Evolutionary conservation across 2,888 invertebrate species (phyloP).

Genomic region (Nemurella pictetii): DNA sequence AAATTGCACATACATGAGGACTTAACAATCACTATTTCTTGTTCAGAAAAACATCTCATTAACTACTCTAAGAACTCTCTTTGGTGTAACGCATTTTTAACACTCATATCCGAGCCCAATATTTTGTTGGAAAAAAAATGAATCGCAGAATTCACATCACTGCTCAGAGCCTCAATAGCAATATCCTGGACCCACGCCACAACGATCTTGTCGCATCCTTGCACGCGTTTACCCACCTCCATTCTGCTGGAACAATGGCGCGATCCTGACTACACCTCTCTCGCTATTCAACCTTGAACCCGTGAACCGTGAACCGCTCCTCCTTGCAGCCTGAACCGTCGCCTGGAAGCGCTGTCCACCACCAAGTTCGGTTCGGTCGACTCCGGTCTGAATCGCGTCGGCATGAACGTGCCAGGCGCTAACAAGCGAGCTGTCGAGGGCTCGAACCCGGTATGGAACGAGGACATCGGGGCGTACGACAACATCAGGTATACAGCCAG

Average conservation of each 20-base stretch:
- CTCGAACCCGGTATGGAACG: constrained; percentile 71
- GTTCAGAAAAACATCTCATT: too few relatives aligned
- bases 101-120: background rate
- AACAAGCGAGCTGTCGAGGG: constrained; percentile 72
- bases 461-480: constrained; percentile 58
- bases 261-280: too few relatives aligned
- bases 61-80: too few relatives aligned
- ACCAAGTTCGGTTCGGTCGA: constrained; percentile 67
- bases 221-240: background rate
- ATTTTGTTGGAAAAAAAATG: background rate
- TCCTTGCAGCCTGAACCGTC: constrained; percentile 58
- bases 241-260: background rate
- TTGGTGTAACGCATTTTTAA: too few relatives aligned
- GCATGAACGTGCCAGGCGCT: constrained; percentile 64
- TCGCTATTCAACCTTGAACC: background rate
- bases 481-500: constrained; percentile 54
- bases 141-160: background rate
- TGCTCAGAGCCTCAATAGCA: background rate
- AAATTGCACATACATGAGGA: too few relatives aligned
- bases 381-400: constrained; percentile 61
- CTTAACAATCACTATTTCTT: too few relatives aligned
- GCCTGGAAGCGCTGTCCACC: constrained; percentile 64
- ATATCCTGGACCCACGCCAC: background rate
- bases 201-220: background rate
- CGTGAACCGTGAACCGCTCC: background rate